A percentile compares a stretch with the other conserved stretches of the same genome.
Evolutionary conservation across 2,113 vertebrate genomes (phyloP).

Genomic region (Rhinichthys klamathensis): DNA sequence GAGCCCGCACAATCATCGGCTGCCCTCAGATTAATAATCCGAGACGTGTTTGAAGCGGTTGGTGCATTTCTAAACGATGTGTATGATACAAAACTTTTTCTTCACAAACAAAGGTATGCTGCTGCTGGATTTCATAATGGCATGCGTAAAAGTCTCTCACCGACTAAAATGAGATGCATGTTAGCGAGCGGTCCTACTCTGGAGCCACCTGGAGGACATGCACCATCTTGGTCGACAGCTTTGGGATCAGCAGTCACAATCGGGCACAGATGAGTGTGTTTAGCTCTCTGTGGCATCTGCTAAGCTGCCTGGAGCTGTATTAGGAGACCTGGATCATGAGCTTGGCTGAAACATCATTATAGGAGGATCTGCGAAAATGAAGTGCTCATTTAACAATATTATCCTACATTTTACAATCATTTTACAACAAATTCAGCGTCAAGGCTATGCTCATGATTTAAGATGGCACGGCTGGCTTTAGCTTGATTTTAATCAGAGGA

Average conservation of each 20-base stretch:
- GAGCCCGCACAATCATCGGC: neutral
- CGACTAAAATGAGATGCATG: neutral
- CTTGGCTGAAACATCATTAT: slow-evolving; percentile 21
- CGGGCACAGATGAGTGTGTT: slow-evolving; percentile 20
- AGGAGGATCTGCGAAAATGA: slow-evolving; percentile 30
- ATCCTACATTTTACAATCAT: too few species aligned
- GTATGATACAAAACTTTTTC: neutral
- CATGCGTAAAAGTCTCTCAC: neutral
- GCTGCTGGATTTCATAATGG: neutral
- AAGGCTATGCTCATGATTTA: neutral
- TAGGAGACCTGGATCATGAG: slow-evolving; percentile 34
- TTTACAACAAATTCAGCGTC: neutral
- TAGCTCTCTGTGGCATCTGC: slow-evolving; percentile 42
- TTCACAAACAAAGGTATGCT: neutral
- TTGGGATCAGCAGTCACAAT: slow-evolving; percentile 23
- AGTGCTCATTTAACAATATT: neutral
- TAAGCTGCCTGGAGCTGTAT: slow-evolving; percentile 41
- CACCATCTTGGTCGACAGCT: slow-evolving; percentile 37
- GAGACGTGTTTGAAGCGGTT: neutral
- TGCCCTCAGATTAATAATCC: neutral
- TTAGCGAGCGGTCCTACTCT: neutral
- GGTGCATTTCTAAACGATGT: neutral
- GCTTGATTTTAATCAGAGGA: slow-evolving; percentile 9
- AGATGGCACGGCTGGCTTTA: neutral
- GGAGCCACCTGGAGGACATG: slow-evolving; percentile 60